These are phyloP conservation scores for Acipenser oxyrinchus DNA, from an alignment of 2,797 vertebrate species.

Conservation along the genomic window DNA sequence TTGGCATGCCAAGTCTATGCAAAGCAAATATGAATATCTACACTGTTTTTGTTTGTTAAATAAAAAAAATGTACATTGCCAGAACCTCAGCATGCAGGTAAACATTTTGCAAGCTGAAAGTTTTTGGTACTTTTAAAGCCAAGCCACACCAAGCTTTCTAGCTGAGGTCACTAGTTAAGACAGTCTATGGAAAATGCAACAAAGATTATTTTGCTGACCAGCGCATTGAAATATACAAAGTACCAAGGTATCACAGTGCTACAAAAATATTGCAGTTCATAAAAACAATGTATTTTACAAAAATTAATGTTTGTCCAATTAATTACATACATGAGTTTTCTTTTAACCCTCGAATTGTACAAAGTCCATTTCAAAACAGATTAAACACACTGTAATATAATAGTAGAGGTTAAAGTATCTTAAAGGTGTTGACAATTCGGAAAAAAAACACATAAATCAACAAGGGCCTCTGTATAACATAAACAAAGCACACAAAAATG, in stretches of 20 bases:
- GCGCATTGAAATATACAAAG: constrained; percentile 32
- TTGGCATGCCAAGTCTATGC: constrained; percentile 49
- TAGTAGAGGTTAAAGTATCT: background rate
- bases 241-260: constrained; percentile 34
- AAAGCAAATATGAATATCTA: constrained; percentile 27
- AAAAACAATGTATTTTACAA: constrained; percentile 51
- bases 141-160: background rate
- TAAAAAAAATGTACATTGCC: constrained; percentile 3
- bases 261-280: constrained; percentile 54
- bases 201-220: background rate
- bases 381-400: constrained; percentile 8
- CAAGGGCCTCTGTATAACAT: background rate
- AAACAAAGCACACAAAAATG: background rate
- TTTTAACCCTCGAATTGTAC: constrained; percentile 22
- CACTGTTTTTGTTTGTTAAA: constrained; percentile 10
- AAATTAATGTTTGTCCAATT: constrained; percentile 30
- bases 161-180: constrained; percentile 6
- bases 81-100: constrained; percentile 2
- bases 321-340: constrained; percentile 1
- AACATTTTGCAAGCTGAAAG: background rate
- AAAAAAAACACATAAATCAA: constrained; percentile 5
- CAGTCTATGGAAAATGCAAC: constrained; percentile 8
- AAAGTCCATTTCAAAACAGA: constrained; percentile 25
- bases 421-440: background rate
- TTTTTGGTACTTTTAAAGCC: background rate